Conservation (phyloP, 1,140 invertebrate genomes). For the Melitaea cinxia region DNA sequence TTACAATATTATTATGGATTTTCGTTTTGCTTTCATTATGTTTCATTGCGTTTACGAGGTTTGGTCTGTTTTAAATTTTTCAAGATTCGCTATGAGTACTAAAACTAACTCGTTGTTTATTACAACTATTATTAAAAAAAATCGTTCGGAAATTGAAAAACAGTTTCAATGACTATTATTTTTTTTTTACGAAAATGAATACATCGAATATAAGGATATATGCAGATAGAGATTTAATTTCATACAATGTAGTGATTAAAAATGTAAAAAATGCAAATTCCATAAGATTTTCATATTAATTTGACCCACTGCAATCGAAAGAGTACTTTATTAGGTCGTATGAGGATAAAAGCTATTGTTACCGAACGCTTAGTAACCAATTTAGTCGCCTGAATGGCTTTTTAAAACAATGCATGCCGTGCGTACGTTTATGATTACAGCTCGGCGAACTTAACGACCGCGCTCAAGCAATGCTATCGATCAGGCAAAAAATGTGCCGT, state of each 20-base stretch:
- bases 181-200: too few species aligned
- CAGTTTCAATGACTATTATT: too few species aligned
- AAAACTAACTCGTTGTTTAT: too few species aligned
- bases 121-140: too few species aligned
- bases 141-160: too few species aligned
- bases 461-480: conserved; percentile 14
- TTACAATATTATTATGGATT: too few species aligned
- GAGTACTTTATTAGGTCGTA: conserved; percentile 9
- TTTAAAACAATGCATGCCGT: conserved; percentile 10
- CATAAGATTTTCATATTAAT: not conserved
- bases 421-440: conserved; percentile 20
- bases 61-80: too few species aligned
- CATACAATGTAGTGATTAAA: not conserved
- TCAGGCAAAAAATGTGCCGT: not conserved
- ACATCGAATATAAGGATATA: too few species aligned
- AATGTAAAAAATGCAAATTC: not conserved
- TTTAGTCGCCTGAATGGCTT: conserved; percentile 13
- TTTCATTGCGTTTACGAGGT: too few species aligned
- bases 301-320: conserved; percentile 5
- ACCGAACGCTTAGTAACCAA: conserved; percentile 10
- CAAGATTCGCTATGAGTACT: too few species aligned
- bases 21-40: too few species aligned
- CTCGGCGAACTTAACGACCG: conserved; percentile 11
- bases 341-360: conserved; percentile 7
- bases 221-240: not conserved